Conservation (phyloP, 2,797 vertebrate genomes). For the Acanthornis magna region DNA sequence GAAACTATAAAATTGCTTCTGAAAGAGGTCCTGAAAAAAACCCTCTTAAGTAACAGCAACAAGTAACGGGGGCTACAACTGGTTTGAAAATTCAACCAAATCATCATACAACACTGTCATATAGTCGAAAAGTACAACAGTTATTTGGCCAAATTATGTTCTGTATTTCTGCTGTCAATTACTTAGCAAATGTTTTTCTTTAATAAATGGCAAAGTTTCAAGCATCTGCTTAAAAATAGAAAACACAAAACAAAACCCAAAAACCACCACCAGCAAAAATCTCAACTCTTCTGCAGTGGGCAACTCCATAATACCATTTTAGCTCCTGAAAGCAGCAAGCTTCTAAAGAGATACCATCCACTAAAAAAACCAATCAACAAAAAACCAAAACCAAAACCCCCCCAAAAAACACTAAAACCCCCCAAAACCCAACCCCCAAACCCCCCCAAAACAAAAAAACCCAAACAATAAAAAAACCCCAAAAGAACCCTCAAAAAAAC, state of each 20-base stretch:
- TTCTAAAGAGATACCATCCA: not conserved
- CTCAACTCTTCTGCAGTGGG: not conserved
- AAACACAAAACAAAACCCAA: not conserved
- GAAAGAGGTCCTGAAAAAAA: not conserved
- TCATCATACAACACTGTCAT: not conserved
- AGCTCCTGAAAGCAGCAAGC: not conserved
- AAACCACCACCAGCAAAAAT: not conserved
- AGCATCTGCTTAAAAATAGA: not conserved
- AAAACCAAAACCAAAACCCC: not conserved
- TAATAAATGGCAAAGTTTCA: not conserved
- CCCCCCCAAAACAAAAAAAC: too few relatives aligned
- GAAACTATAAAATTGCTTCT: not conserved
- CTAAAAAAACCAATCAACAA: not conserved
- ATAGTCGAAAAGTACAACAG: not conserved
- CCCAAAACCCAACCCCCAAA: too few relatives aligned
- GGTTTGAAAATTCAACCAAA: not conserved
- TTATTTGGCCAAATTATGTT: not conserved
- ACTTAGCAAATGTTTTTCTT: not conserved
- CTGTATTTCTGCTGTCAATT: not conserved
- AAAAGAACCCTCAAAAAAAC: rapidly evolving
- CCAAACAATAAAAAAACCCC: not conserved
- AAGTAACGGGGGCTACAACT: not conserved
- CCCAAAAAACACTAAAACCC: too few relatives aligned
- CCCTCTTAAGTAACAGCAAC: not conserved
- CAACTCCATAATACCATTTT: not conserved